Percentiles rank a stretch among this genome's conserved stretches.
These are phyloP conservation scores for Rhyacichthys aspro DNA, from an alignment of 2,797 vertebrate genomes.

Conservation along the genomic window DNA sequence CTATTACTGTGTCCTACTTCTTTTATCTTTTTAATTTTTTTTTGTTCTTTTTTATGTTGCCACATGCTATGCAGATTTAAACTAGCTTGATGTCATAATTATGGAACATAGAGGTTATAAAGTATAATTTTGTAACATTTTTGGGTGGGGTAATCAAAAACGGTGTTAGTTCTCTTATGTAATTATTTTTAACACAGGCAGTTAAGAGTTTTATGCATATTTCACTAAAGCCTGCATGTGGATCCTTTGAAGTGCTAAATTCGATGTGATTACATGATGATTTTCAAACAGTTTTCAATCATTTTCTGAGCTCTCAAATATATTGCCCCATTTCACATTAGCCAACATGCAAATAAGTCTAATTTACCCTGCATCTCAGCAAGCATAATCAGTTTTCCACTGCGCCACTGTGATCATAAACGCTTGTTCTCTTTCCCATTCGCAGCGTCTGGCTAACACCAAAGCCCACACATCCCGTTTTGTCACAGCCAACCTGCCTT, in stretches of 20 bases:
- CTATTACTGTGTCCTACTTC: too few species aligned
- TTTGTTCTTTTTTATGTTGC: too few species aligned
- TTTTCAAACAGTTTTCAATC: constrained; percentile 9
- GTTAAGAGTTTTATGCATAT: neutral
- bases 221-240: constrained; percentile 1
- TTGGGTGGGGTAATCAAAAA: too few species aligned
- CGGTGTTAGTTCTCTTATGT: too few species aligned
- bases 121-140: too few species aligned
- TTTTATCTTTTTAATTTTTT: too few species aligned
- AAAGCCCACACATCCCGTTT: constrained; percentile 98
- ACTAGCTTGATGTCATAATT: too few species aligned
- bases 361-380: constrained; percentile 12
- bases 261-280: constrained; percentile 16
- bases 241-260: constrained; percentile 13
- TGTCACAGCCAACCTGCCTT: constrained; percentile 97
- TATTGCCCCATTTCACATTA: constrained; percentile 3
- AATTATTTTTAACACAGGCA: constrained; percentile 2
- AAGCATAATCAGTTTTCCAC: constrained; percentile 17
- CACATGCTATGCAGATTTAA: too few species aligned
- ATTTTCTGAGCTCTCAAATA: constrained; percentile 6
- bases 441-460: constrained; percentile 93
- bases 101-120: too few species aligned
- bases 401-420: constrained; percentile 11
- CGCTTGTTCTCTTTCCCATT: constrained; percentile 14
- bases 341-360: constrained; percentile 17